phyloP scores from a whole-genome alignment of 2,797 vertebrate species.

The Acanthopagrus latus region DNA sequence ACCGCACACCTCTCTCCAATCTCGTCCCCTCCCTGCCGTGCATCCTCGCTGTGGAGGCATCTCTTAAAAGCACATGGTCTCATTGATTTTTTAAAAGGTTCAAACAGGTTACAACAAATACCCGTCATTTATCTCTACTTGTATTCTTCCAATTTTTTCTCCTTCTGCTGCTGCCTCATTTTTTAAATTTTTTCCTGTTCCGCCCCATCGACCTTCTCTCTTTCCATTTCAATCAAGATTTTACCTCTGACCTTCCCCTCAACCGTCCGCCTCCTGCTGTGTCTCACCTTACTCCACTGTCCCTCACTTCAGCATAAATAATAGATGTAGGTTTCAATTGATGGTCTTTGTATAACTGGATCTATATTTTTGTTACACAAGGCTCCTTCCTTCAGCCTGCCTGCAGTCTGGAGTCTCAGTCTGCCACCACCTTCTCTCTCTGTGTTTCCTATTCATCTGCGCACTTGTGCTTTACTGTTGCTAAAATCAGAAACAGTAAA shows the following conservation, averaged over 20 bases:
- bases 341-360: not conserved
- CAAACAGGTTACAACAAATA: conserved; percentile 18
- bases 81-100: conserved; percentile 17
- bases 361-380: conserved; percentile 14
- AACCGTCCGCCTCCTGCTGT: not conserved
- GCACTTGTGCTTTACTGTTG: not conserved
- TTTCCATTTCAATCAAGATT: conserved; percentile 49
- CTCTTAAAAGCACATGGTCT: conserved; percentile 16
- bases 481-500: not conserved
- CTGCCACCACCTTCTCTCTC: not conserved
- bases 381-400: conserved; percentile 1
- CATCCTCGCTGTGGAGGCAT: not conserved
- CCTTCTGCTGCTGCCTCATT: conserved; percentile 17
- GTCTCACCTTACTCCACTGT: not conserved
- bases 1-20: not conserved
- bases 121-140: not conserved
- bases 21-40: not conserved
- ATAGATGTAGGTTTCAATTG: conserved; percentile 16
- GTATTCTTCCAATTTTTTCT: not conserved
- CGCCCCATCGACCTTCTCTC: conserved; percentile 8
- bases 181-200: conserved; percentile 42
- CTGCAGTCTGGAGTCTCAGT: not conserved
- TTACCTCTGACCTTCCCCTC: not conserved
- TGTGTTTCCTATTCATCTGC: not conserved
- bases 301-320: conserved; percentile 28